A percentile compares a stretch with the other conserved stretches of the same genome.
Conservation (phyloP, 2,113 vertebrate genomes). For the Lonchura striata region DNA sequence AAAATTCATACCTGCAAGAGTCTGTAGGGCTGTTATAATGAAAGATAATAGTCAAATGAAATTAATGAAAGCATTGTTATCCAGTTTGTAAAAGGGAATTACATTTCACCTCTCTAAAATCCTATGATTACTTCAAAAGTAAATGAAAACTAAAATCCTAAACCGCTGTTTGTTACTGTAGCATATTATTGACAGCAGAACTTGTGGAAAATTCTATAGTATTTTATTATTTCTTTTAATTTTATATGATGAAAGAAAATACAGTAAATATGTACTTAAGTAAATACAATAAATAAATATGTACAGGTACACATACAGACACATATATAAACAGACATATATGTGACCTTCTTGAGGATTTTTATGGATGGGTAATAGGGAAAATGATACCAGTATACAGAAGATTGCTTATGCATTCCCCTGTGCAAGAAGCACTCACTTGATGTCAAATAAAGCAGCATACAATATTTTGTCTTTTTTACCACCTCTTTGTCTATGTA, state of each 20-base stretch:
- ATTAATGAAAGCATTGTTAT: slow-evolving; percentile 20
- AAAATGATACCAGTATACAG: background rate
- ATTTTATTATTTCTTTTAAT: background rate
- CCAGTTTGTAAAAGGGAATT: background rate
- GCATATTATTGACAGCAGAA: background rate
- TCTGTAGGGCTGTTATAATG: background rate
- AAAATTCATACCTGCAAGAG: background rate
- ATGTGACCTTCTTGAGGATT: background rate
- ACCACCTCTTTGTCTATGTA: background rate
- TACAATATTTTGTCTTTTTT: background rate
- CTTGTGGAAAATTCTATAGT: background rate
- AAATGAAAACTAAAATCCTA: background rate
- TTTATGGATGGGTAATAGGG: background rate
- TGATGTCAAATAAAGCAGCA: background rate
- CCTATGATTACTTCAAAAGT: background rate
- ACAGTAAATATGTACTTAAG: background rate
- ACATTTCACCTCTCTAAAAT: slow-evolving; percentile 11
- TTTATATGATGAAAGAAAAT: background rate
- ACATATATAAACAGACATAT: background rate
- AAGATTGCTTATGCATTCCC: background rate
- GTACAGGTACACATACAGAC: background rate
- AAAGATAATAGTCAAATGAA: background rate
- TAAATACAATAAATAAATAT: background rate
- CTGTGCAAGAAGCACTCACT: background rate
- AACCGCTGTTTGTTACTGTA: background rate